Base-by-base conservation (phyloP, 2,888 invertebrate genomes). In the Endotricha flammealis region DNA sequence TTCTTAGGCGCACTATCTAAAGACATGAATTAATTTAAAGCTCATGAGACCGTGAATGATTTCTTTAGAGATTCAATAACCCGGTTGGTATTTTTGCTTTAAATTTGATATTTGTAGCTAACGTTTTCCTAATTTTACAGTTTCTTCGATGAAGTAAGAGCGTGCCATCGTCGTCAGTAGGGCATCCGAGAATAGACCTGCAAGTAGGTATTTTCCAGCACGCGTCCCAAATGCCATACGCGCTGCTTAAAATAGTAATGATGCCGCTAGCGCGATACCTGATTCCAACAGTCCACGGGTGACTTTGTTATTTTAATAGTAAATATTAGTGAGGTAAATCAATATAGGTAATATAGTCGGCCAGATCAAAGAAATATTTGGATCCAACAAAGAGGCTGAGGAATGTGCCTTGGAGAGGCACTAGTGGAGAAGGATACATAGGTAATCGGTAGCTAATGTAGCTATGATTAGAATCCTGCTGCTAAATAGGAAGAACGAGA, bases 121-220 rank as follows among this genome's bases (percentile, higher is more conserved):
- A n/a, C 27, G 12, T 28, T 9, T 29, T 12, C 7, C 12, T 5
- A 8, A 27, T n/a, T 24, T 13, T 32, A 29, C 40, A 42, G 58
- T 56, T 57, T 53, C 36, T 51, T 50, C 44, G 56, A 64, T 65
- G 66, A 62, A 66, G 61, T 64, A 60, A 62, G 55, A 57, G 45
- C 39, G 40, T 44, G 49, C 20, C 20, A n/a, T 20, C 16, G n/a
- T 44, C 48, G 69, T 81, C 70, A 73, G 73, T 81, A 78, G 81
- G 82, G 68, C 80, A 76, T 64, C 75, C 64, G 36, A 72, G 70
- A 82, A 85, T 85, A 85, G 74, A 65, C 56, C 57, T 52, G 68
- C 68, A 68, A 65, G 70, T 74, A 67, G 67, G 67, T 70, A 70
- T 78, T 70, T 76, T 83, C 80, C 83, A 82, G 81, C 69, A 67